Evolutionary conservation across 2,797 vertebrate species (phyloP).

Genomic region (Dryobates pubescens): DNA sequence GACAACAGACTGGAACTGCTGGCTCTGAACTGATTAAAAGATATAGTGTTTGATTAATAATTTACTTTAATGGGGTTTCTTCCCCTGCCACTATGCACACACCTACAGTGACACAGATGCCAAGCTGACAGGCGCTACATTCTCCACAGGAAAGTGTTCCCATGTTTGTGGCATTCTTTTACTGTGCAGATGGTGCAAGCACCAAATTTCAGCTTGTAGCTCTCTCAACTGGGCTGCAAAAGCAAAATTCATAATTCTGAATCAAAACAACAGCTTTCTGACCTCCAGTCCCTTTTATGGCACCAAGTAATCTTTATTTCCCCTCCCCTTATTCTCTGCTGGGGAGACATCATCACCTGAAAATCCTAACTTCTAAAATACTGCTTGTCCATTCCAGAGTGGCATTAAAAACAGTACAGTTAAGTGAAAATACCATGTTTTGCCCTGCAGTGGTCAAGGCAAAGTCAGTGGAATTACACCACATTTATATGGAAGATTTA

Average conservation of each 20-base stretch:
- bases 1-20: background rate
- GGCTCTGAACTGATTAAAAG: background rate
- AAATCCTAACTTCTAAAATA: background rate
- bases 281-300: background rate
- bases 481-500: background rate
- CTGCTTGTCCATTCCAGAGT: background rate
- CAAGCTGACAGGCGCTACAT: background rate
- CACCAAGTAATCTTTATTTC: background rate
- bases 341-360: background rate
- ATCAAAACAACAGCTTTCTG: background rate
- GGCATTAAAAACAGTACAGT: background rate
- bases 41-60: background rate
- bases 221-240: background rate
- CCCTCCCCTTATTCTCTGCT: background rate
- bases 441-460: background rate
- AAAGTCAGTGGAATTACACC: background rate
- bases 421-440: background rate
- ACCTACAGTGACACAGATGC: background rate
- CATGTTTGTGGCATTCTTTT: background rate
- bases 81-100: background rate
- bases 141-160: background rate
- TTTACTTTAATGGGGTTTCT: background rate
- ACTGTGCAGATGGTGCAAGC: background rate
- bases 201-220: background rate
- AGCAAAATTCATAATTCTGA: background rate